Evolutionary conservation across 2,113 vertebrate species (phyloP).

Genomic region (Cyrtonyx montezumae): DNA sequence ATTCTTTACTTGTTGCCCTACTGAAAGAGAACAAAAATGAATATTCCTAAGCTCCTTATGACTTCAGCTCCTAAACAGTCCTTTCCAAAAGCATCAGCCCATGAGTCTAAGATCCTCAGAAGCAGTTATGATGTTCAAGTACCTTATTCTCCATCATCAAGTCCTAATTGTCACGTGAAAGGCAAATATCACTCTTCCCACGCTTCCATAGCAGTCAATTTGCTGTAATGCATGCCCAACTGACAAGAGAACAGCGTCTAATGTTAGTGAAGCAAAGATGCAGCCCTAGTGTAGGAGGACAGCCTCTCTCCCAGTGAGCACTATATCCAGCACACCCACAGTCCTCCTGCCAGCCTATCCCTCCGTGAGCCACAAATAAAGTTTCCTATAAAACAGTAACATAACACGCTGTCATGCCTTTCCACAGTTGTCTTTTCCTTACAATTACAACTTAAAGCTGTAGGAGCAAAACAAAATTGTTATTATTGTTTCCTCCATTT

Average conservation of each 20-base stretch:
- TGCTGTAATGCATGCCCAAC: not conserved
- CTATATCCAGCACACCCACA: not conserved
- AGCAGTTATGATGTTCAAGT: not conserved
- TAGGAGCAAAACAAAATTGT: not conserved
- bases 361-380: not conserved
- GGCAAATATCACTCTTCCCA: not conserved
- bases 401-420: not conserved
- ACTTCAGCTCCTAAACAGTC: not conserved
- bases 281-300: not conserved
- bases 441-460: not conserved
- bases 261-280: not conserved
- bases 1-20: not conserved
- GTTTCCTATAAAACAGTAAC: not conserved
- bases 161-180: fast-evolving
- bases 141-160: not conserved
- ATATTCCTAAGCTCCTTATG: not conserved
- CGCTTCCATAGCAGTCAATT: not conserved
- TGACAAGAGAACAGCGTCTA: not conserved
- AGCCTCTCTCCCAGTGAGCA: not conserved
- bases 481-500: not conserved
- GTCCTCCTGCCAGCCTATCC: not conserved
- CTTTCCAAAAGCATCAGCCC: not conserved
- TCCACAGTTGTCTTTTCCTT: not conserved
- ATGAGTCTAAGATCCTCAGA: not conserved
- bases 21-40: not conserved